Evolutionary conservation across 2,888 invertebrate genomes (phyloP), one percentile per base, ranked within the genome.

Genomic region (Eupithecia dodoneata): DNA sequence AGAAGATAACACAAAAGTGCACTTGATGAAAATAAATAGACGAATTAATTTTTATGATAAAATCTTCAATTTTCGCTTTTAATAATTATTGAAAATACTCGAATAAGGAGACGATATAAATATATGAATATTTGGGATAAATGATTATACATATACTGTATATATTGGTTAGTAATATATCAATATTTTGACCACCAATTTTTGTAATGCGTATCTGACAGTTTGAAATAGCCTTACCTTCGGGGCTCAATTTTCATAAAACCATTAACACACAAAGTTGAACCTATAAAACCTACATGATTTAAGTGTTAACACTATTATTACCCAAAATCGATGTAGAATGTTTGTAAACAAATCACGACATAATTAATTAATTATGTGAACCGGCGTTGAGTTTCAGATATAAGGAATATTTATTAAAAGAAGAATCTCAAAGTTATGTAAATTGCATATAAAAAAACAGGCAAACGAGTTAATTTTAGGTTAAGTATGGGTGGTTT

Each of bases 231-330:
- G 4, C 9, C 18, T n/a, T 47, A 30, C 12, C 70, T 30, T 18
- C n/a, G 49, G 41, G 73, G 78, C 45, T 72, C 63, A 77, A 67
- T 76, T 71, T 67, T 73, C 49, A 18, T 74, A 45, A 72, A 18
- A 72, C 71, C 75, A 78, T 76, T 74, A 76, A 74, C 72, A 76
- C 45, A 73, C 78, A 76, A 72, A 76, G 72, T 73, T 6, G 74
- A 74, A 47, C 72, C 76, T 76, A 74, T 79, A 74, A 78, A 78
- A 72, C 69, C 63, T 63, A 30, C 41, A 75, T 74, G 76, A 74
- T 79, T 76, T 76, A 75, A 75, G 79, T 79, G 80, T 77, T 76
- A 79, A 81, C 75, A 77, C 42, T 67, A 30, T 30, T 30, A 30
- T 30, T 30, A 30, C 30, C 0, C 30, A 30, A 30, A 30, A 30